Base-by-base conservation (phyloP, 2,888 invertebrate genomes). In the Lasioglossum villosulum region DNA sequence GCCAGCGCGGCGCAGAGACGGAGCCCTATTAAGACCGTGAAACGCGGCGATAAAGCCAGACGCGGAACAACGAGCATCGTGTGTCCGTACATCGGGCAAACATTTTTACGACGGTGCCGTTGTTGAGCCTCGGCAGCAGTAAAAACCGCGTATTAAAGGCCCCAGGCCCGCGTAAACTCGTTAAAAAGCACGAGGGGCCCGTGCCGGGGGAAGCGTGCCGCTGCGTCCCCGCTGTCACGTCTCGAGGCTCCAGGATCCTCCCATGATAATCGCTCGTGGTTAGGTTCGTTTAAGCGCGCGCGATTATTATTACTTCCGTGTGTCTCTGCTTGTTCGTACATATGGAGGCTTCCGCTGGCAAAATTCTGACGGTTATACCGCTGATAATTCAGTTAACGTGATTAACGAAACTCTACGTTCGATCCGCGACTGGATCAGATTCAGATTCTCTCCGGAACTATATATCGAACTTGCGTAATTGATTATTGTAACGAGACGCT, bases 81-180 rank as follows among this genome's bases (percentile, higher is more conserved):
- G 86, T 80, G 82, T 87, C 72, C 63, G 75, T 73, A 70, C 72
- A 72, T 6, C 37, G 78, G 66, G 34, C 71, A 19, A 80, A 82
- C 80, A 81, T 86, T 86, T 86, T 89, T 88, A 86, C 83, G 89
- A 77, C 78, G 45, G 56, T 39, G 70, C 34, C 82, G 70, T 73
- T 75, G 78, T 68, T 39, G 48, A 63, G 39, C 16, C 23, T 8
- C 19, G 48, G 27, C 42, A 52, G 76, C 73, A 68, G 76, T 83
- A 89, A 89, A 89, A 83, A 82, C 30, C 73, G 63, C 77, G 73
- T 76, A 74, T 86, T 84, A 80, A 86, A 78, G 68, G 30, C 76
- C 23, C 30, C 30, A 34, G 30, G 27, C 45, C 66, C 80, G 72
- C 70, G 79, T 82, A 86, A 87, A 82, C 79, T 80, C 82, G 89